phyloP scores from a whole-genome alignment of 1,140 invertebrate genomes.

The Penaeus vannamei region DNA sequence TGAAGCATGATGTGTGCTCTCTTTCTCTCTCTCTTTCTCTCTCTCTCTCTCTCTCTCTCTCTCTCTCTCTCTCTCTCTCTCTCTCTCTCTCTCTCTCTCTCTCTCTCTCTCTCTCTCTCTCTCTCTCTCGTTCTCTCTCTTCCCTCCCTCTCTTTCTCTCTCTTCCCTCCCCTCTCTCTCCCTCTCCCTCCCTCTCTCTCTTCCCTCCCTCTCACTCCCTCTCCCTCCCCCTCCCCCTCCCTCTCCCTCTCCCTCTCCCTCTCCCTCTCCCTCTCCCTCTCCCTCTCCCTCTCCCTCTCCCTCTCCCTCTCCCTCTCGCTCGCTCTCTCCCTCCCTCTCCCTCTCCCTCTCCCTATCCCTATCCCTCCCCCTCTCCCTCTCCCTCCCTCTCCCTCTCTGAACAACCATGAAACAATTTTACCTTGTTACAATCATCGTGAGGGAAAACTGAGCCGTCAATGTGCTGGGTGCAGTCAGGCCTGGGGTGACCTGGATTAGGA shows the following conservation, averaged over 20 bases:
- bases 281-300: neutral
- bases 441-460: conserved; percentile 39
- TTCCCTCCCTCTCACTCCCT: too few relatives aligned
- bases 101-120: neutral
- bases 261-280: neutral
- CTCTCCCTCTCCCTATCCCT: too few relatives aligned
- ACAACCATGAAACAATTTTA: neutral
- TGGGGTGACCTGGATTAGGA: conserved; percentile 11
- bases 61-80: conserved; percentile 19
- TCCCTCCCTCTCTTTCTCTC: rapidly evolving
- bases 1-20: neutral
- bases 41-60: conserved; percentile 19
- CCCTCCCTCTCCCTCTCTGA: neutral
- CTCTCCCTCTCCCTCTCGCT: neutral
- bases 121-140: too few relatives aligned
- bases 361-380: too few relatives aligned
- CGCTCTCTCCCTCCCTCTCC: too few relatives aligned
- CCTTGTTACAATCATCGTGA: conserved; percentile 57
- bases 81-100: neutral
- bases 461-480: conserved; percentile 31
- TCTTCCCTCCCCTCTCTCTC: too few relatives aligned
- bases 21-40: neutral
- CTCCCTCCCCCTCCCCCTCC: neutral
- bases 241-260: neutral
- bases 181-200: too few relatives aligned